These are phyloP conservation scores for Trachymyrmex septentrionalis DNA, from an alignment of 1,140 invertebrate genomes.

Conservation along the genomic window DNA sequence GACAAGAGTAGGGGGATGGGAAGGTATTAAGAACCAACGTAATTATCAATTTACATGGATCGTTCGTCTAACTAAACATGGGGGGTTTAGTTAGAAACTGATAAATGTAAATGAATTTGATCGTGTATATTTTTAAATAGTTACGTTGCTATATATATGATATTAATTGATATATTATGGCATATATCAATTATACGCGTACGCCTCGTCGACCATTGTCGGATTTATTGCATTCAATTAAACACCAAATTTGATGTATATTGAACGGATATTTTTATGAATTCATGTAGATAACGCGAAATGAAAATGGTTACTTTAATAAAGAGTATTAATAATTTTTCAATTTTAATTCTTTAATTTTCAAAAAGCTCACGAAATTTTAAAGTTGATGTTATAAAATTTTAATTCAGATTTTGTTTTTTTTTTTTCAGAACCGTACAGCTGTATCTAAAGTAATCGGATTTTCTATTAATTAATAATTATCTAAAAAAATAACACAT, in stretches of 20 bases:
- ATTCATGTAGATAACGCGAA: background rate
- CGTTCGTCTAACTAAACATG: constrained; percentile 64
- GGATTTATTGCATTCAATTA: background rate
- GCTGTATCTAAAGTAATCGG: no score
- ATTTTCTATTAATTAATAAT: no score
- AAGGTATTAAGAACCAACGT: constrained; percentile 68
- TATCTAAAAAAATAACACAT: no score
- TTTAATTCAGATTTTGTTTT: background rate
- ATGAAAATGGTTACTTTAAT: background rate
- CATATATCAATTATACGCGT: background rate
- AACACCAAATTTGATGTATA: background rate
- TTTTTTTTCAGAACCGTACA: background rate
- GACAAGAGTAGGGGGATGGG: constrained; percentile 38
- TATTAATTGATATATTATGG: background rate
- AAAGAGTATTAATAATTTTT: background rate
- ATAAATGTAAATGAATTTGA: background rate
- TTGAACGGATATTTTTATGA: background rate
- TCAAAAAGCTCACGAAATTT: background rate
- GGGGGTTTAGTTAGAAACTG: background rate
- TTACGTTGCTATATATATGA: background rate
- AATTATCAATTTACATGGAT: constrained; percentile 72
- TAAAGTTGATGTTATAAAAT: background rate
- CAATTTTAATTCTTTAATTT: background rate
- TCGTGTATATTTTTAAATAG: background rate
- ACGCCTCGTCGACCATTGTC: background rate